Evolutionary conservation across 1,140 invertebrate genomes (phyloP).

Genomic region (Camponotus floridanus): DNA sequence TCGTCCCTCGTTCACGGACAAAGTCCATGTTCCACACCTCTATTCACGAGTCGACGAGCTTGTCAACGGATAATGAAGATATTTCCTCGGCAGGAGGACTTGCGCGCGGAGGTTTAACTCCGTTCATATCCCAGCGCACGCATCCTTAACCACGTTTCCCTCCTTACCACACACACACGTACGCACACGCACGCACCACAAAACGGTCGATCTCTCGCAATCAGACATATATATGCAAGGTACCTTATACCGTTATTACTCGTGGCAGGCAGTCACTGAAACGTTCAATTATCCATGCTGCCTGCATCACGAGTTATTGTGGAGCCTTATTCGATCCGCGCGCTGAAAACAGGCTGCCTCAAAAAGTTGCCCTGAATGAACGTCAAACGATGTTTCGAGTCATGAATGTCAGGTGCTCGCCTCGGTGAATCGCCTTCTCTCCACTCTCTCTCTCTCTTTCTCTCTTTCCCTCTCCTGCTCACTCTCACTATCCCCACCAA

Average conservation of each 20-base stretch:
- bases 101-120: constrained; percentile 42
- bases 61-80: constrained; percentile 75
- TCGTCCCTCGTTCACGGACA: constrained; percentile 53
- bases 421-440: constrained; percentile 33
- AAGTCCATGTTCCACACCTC: constrained; percentile 47
- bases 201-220: constrained; percentile 61
- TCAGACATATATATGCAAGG: constrained; percentile 60
- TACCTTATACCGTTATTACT: constrained; percentile 75
- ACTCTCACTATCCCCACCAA: background rate
- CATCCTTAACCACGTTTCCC: constrained; percentile 48
- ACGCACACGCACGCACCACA: background rate
- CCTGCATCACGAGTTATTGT: constrained; percentile 79
- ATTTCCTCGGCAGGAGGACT: constrained; percentile 57
- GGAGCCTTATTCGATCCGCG: constrained; percentile 66
- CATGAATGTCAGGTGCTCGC: constrained; percentile 56
- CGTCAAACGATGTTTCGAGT: constrained; percentile 77
- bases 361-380: constrained; percentile 80
- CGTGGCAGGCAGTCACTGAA: constrained; percentile 80
- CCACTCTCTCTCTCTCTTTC: constrained; percentile 4
- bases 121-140: constrained; percentile 9
- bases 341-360: constrained; percentile 79
- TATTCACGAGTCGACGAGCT: constrained; percentile 59
- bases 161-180: background rate
- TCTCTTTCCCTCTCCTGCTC: background rate
- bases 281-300: constrained; percentile 82